These are phyloP conservation scores for Bufotes viridis DNA, from an alignment of 2,797 vertebrate genomes.

Conservation along the genomic window DNA sequence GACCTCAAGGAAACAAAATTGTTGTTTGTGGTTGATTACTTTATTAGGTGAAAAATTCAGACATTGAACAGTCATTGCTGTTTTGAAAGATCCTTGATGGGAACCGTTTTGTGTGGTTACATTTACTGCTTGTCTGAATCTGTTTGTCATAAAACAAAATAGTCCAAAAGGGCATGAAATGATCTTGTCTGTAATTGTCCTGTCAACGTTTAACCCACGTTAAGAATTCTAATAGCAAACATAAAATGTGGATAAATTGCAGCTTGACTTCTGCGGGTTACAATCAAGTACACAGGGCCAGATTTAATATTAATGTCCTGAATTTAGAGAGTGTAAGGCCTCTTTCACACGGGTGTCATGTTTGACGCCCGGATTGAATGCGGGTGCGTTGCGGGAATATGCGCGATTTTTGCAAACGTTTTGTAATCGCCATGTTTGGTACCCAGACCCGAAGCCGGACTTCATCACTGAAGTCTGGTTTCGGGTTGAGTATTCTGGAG, in stretches of 20 bases:
- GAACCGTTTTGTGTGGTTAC: conserved; percentile 29
- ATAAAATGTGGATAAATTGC: conserved; percentile 8
- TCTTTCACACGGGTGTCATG: no score
- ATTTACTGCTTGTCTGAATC: conserved; percentile 41
- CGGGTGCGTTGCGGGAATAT: no score
- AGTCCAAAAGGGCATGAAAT: conserved; percentile 6
- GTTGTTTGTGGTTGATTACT: background rate
- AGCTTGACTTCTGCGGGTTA: no score
- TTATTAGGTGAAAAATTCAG: conserved; percentile 30
- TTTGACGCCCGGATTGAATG: no score
- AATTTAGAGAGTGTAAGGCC: no score
- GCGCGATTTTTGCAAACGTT: no score
- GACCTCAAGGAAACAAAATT: background rate
- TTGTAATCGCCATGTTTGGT: no score
- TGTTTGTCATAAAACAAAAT: conserved; percentile 42
- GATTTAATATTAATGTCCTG: no score
- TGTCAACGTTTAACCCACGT: conserved; percentile 21
- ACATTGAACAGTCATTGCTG: conserved; percentile 9
- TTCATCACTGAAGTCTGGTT: no score
- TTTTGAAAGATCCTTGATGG: conserved; percentile 25
- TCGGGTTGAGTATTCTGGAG: no score
- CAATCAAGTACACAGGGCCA: background rate
- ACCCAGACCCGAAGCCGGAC: no score
- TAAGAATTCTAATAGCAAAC: conserved; percentile 26
- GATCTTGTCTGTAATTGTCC: conserved; percentile 33